Conservation (phyloP, 2,797 vertebrate genomes). For the Phaenicophaeus curvirostris region DNA sequence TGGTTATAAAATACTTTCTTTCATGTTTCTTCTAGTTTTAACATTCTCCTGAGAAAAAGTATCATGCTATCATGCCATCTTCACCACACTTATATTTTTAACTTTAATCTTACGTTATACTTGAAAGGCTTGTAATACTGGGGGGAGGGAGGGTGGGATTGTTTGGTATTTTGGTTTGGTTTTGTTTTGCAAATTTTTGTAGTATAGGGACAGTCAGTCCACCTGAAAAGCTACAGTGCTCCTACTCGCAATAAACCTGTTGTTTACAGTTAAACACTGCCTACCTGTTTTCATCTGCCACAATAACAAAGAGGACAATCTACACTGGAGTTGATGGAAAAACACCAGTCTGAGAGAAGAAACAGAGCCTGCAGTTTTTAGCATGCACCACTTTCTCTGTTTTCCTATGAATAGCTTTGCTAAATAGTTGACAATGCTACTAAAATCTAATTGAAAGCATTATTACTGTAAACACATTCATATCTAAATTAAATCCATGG, state of each 20-base stretch:
- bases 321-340: neutral
- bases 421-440: neutral
- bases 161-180: no score
- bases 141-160: neutral
- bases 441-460: neutral
- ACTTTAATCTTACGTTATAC: neutral
- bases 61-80: neutral
- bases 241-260: neutral
- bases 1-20: conserved; percentile 28
- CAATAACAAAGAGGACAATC: neutral
- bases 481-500: neutral
- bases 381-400: neutral
- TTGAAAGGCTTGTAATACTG: neutral
- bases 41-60: neutral
- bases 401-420: neutral
- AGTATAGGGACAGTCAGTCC: neutral
- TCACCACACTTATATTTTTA: neutral
- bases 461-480: neutral
- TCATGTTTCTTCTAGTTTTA: conserved; percentile 45
- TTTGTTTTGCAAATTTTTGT: no score
- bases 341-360: neutral
- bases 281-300: neutral
- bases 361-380: neutral
- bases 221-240: neutral
- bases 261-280: neutral